Evolutionary conservation across 2,888 invertebrate genomes (phyloP), one percentile per base, ranked within the genome.

Genomic region (Stenichneumon culpator): DNA sequence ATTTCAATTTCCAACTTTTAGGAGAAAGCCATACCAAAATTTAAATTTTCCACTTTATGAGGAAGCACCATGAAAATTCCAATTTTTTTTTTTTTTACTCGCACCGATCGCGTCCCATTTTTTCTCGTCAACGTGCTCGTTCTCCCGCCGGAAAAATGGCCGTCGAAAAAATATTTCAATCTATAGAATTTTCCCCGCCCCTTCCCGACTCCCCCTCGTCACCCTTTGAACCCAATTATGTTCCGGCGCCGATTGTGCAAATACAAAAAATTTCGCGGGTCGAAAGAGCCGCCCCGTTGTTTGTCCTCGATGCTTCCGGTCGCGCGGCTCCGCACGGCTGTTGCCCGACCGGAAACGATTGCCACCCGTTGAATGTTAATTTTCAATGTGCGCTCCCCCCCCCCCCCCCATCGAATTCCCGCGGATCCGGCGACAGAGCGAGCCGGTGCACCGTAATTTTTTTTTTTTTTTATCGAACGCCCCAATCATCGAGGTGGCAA

Each of bases 241-340:
- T n/a, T 19, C 22, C 60, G 25, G 84, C 85, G 7, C 54, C 86
- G 83, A 60, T 73, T 79, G 83, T 68, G 11, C 22, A 73, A 67
- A 60, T 78, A 79, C 78, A 80, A 22, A 69, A 80, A 79, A 82
- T 82, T 83, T 74, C 67, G n/a, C 57, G 67, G 73, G 78, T 60
- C 44, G 83, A 86, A 88, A 85, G 86, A 84, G 80, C 86, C 67
- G 88, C 86, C 67, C 50, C 85, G 86, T 81, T 86, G 84, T 83
- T 84, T 87, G 19, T 52, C 39, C 67, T 63, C 57, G 83, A 78
- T 85, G 80, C 84, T 75, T 84, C 83, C 81, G 79, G 78, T 75
- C 78, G 36, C 54, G 78, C 69, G 54, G 73, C 74, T 74, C 77
- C 73, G 47, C 83, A 67, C 60, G 79, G 16, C 50, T 50, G 50